Percentiles rank a stretch among this genome's conserved stretches.
Evolutionary conservation across 1,140 invertebrate species (phyloP).

Genomic region (Drosophila nebulosa): DNA sequence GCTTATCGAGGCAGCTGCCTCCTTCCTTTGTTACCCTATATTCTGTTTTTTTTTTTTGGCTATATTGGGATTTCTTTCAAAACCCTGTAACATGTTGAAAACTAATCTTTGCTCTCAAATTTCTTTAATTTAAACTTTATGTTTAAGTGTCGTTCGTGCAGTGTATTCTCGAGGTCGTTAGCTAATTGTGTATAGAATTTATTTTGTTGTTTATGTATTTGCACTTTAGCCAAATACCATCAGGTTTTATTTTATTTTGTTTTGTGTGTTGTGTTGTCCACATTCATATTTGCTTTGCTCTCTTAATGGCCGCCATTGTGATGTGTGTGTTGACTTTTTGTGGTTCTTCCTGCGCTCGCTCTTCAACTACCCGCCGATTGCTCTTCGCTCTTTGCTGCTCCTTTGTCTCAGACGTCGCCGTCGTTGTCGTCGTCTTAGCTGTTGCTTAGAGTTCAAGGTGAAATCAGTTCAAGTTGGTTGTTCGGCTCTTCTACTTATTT

Average conservation of each 20-base stretch:
- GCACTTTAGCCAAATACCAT: neutral
- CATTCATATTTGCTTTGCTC: neutral
- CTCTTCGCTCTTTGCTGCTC: conserved; percentile 13
- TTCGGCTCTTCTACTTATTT: neutral
- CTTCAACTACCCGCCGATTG: no score
- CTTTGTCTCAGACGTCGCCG: conserved; percentile 7
- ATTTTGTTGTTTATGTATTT: neutral
- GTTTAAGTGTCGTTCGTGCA: no score
- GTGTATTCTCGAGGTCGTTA: neutral
- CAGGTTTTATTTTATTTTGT: neutral
- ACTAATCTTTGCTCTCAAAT: no score
- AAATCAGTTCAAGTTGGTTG: conserved; percentile 45
- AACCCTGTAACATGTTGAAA: neutral
- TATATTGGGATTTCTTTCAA: no score
- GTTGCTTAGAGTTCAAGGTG: conserved; percentile 39
- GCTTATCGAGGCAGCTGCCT: neutral
- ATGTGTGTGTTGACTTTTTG: neutral
- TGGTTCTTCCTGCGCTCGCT: neutral
- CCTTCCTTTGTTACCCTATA: neutral
- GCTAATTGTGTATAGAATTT: neutral
- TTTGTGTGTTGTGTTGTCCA: neutral
- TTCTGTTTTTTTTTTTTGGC: no score
- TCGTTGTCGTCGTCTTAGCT: conserved; percentile 7
- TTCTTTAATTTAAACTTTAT: no score
- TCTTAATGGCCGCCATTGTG: conserved; percentile 1